phyloP scores from a whole-genome alignment of 2,113 vertebrate genomes.

The Gobio gobio region DNA sequence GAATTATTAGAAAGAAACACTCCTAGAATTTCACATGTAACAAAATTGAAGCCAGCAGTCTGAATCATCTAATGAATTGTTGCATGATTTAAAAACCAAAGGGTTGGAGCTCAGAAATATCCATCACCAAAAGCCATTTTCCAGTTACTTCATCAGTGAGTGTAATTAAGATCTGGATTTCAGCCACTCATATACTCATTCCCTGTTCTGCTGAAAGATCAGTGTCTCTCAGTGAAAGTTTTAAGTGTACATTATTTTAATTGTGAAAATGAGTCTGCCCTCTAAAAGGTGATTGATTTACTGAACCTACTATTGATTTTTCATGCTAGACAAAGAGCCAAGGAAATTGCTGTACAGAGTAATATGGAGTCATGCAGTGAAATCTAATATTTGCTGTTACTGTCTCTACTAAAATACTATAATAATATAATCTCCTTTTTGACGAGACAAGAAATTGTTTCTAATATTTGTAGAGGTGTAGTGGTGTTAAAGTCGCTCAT shows the following conservation, averaged over 20 bases:
- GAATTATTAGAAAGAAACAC: not conserved
- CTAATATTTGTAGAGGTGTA: not conserved
- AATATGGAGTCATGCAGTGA: not conserved
- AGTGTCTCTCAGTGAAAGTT: not conserved
- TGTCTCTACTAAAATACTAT: not conserved
- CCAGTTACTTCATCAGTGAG: not conserved
- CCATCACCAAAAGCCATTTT: not conserved
- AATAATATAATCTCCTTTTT: not conserved
- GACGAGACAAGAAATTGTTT: not conserved
- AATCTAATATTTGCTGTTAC: not conserved
- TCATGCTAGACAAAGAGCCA: not conserved
- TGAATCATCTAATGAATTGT: not conserved
- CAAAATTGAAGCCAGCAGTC: not conserved
- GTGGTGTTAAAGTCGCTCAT: not conserved
- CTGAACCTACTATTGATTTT: conserved; percentile 9
- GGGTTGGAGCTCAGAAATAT: conserved; percentile 6
- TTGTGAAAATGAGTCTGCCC: conserved; percentile 8
- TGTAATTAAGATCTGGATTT: conserved; percentile 9
- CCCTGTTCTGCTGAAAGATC: not conserved
- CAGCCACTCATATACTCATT: not conserved
- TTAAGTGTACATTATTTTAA: conserved; percentile 27
- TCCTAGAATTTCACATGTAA: not conserved
- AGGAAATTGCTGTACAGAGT: not conserved
- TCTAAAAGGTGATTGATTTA: conserved; percentile 7
- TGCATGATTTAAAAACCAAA: conserved; percentile 14